phyloP scores from a whole-genome alignment of 2,888 invertebrate species.

The Ptychoptera contaminata region DNA sequence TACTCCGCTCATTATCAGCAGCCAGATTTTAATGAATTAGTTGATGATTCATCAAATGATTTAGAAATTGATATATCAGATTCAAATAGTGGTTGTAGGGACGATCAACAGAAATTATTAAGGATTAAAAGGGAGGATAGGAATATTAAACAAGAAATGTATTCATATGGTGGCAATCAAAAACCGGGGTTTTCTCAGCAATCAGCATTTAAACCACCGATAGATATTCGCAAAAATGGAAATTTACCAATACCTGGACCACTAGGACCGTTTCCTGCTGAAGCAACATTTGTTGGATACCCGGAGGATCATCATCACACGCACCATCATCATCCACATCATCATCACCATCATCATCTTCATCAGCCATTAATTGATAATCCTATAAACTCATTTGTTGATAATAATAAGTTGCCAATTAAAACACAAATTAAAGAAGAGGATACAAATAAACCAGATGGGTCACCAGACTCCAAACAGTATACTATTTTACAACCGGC shows the following conservation, averaged over 20 bases:
- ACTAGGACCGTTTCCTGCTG: constrained; percentile 42
- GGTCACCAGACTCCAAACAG: constrained; percentile 48
- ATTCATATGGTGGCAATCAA: constrained; percentile 12
- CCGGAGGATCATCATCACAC: constrained; percentile 30
- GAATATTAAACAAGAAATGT: neutral
- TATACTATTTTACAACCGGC: constrained; percentile 79
- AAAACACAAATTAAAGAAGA: constrained; percentile 1
- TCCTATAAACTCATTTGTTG: constrained; percentile 3
- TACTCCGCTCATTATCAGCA: constrained; percentile 45
- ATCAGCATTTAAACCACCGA: constrained; percentile 67
- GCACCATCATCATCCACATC: constrained; percentile 5
- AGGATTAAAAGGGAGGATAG: constrained; percentile 24
- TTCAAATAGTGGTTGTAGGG: constrained; percentile 41
- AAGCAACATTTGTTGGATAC: constrained; percentile 59
- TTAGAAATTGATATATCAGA: constrained; percentile 60
- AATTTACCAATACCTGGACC: constrained; percentile 31
- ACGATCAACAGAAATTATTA: constrained; percentile 20
- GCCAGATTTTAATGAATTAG: constrained; percentile 58
- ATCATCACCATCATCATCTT: constrained; percentile 7
- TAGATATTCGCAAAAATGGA: constrained; percentile 41
- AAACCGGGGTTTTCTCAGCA: constrained; percentile 53
- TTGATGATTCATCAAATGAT: constrained; percentile 63
- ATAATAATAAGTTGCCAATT: neutral
- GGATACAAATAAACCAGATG: constrained; percentile 11
- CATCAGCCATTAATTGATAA: constrained; percentile 5